These are phyloP conservation scores for Hyperoodon ampullatus DNA, from an alignment of 2,113 vertebrate genomes.

Conservation along the genomic window DNA sequence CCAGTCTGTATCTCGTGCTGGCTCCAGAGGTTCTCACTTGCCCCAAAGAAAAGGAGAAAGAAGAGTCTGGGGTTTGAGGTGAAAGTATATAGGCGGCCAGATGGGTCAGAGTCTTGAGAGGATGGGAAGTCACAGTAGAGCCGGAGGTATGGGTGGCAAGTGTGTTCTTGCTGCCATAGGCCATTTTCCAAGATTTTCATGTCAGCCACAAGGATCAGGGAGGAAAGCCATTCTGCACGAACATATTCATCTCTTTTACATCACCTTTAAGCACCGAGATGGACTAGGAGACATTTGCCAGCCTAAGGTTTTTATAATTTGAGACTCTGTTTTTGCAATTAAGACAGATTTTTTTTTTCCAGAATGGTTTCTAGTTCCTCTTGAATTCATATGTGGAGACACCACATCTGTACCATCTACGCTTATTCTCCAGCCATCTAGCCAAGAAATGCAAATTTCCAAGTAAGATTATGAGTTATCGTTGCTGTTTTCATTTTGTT, in stretches of 20 bases:
- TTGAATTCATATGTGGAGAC: constrained; percentile 35
- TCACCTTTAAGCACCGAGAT: not conserved
- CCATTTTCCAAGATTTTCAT: constrained; percentile 1
- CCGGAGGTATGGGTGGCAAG: not conserved
- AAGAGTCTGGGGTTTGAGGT: not conserved
- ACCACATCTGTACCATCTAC: constrained; percentile 28
- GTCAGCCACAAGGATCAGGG: not conserved
- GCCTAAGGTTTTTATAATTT: constrained; percentile 14
- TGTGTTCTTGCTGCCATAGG: constrained; percentile 5
- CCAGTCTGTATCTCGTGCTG: not conserved
- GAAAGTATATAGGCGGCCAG: not conserved
- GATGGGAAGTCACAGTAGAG: not conserved
- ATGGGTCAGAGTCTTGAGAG: not conserved
- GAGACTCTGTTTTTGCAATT: constrained; percentile 32
- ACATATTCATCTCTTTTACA: not conserved
- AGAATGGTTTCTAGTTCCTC: constrained; percentile 48
- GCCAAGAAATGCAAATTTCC: constrained; percentile 52
- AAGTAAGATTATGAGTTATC: constrained; percentile 55
- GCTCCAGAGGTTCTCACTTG: not conserved
- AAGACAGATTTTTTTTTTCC: constrained; percentile 22
- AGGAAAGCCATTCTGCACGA: not conserved
- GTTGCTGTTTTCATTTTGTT: constrained; percentile 6
- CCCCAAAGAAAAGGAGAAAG: not conserved
- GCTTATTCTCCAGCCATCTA: constrained; percentile 36
- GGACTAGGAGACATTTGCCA: not conserved